phyloP scores from a whole-genome alignment of 2,797 vertebrate genomes.

The Platyrinchus mystaceus region DNA sequence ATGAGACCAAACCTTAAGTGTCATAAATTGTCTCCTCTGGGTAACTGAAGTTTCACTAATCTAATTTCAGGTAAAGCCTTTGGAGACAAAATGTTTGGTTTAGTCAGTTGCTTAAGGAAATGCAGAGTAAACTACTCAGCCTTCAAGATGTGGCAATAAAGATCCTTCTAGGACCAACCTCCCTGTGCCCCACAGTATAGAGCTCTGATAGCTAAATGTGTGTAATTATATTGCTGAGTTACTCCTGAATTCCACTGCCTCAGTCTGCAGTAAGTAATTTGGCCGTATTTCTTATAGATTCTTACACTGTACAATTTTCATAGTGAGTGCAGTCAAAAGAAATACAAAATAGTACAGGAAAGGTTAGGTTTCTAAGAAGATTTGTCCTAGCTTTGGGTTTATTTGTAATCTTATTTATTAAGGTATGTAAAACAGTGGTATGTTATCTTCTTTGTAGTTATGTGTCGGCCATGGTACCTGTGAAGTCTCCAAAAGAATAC shows the following conservation, averaged over 20 bases:
- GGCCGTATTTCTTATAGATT: not conserved
- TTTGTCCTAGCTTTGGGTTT: not conserved
- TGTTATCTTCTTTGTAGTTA: constrained; percentile 76
- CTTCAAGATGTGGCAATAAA: not conserved
- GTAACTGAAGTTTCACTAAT: not conserved
- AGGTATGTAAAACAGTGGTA: not conserved
- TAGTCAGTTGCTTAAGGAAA: not conserved
- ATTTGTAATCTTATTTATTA: not conserved
- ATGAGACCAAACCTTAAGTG: not conserved
- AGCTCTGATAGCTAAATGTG: not conserved
- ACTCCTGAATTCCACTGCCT: not conserved
- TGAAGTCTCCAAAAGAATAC: constrained; percentile 97
- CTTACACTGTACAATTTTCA: not conserved
- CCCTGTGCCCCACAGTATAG: not conserved
- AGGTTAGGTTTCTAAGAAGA: not conserved
- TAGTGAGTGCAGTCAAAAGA: not conserved
- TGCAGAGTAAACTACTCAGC: not conserved
- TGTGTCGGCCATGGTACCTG: constrained; percentile 98
- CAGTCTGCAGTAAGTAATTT: not conserved
- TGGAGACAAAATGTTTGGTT: not conserved
- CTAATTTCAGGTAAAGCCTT: not conserved
- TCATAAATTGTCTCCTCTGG: not conserved
- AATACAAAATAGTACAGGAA: not conserved
- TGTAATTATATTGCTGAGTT: not conserved
- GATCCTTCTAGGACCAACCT: not conserved